Evolutionary conservation across 2,113 vertebrate genomes (phyloP).

Genomic region (Jaculus jaculus): DNA sequence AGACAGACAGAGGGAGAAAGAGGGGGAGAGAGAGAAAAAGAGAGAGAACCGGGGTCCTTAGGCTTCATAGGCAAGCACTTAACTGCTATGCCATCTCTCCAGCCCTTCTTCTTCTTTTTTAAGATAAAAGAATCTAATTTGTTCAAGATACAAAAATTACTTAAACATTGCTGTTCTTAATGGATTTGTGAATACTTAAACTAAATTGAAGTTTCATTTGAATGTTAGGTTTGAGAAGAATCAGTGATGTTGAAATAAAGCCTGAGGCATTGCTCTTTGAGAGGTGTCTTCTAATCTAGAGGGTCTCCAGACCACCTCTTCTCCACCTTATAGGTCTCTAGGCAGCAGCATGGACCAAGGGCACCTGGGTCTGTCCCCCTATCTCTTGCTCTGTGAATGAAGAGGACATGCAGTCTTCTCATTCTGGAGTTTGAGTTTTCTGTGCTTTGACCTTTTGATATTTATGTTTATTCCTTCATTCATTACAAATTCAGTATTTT

Average conservation of each 20-base stretch:
- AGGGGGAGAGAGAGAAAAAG: no score
- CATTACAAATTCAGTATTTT: not conserved
- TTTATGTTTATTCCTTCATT: conserved; percentile 10
- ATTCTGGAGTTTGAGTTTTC: not conserved
- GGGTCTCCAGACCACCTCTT: no score
- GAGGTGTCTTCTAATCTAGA: not conserved
- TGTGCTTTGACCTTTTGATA: not conserved
- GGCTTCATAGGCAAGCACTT: no score
- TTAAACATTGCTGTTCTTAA: not conserved
- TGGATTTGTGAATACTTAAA: not conserved
- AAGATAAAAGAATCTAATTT: not conserved
- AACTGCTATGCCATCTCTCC: no score
- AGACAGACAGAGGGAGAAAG: no score
- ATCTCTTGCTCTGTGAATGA: not conserved
- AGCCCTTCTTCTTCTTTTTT: no score
- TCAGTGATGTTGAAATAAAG: not conserved
- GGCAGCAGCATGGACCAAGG: not conserved
- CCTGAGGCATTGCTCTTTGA: not conserved
- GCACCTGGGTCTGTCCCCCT: no score
- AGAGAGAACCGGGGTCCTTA: no score
- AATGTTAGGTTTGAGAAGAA: not conserved
- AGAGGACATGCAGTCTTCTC: not conserved
- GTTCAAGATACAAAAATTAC: not conserved
- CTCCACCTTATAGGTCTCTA: not conserved
- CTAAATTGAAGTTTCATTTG: not conserved